phyloP scores from a whole-genome alignment of 23 tunicate genomes.

The Trididemnum clinides region DNA sequence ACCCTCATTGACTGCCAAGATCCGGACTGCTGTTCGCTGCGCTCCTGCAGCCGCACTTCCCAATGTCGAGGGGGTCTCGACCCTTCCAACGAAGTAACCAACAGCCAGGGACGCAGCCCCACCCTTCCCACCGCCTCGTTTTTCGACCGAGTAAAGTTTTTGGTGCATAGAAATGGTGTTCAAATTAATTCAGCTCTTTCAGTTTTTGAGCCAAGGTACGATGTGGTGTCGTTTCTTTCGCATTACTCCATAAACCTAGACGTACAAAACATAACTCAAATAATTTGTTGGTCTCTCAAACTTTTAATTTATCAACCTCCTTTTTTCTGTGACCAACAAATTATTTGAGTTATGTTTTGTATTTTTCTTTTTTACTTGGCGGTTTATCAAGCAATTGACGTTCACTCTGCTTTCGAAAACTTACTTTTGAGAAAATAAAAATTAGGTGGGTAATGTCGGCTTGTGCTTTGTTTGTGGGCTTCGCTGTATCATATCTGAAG shows the following conservation, averaged over 20 bases:
- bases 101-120: conserved; percentile 31
- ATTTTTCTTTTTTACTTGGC: no score
- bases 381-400: no score
- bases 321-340: neutral
- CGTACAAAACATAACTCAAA: no score
- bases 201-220: conserved; percentile 29
- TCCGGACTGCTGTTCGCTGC: conserved; percentile 85
- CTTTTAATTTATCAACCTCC: neutral
- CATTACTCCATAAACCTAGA: no score
- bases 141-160: conserved; percentile 57
- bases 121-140: conserved; percentile 66
- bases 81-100: conserved; percentile 44
- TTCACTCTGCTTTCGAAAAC: no score
- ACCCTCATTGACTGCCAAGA: conserved; percentile 84
- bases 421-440: no score
- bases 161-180: conserved; percentile 45
- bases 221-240: no score
- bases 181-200: conserved; percentile 21
- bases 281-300: neutral
- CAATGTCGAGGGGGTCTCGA: conserved; percentile 75
- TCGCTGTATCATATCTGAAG: no score
- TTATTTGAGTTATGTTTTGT: no score
- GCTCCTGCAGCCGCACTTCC: conserved; percentile 53
- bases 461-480: no score
- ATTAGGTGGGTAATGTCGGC: no score